Percentiles rank a stretch among this genome's conserved stretches.
Conservation (phyloP, 2,797 vertebrate genomes). For the Pitangus sulphuratus region DNA sequence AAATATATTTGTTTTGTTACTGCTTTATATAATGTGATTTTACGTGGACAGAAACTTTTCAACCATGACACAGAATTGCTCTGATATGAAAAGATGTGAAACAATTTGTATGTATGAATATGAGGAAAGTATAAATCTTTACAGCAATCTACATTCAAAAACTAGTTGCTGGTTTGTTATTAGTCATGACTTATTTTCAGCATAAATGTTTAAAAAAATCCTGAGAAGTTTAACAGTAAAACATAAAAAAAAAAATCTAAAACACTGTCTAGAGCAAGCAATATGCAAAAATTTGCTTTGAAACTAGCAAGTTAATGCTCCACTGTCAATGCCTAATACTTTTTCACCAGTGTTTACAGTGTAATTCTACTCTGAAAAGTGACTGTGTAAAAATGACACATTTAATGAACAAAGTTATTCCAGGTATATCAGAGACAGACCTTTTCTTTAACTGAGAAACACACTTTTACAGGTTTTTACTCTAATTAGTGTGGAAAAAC, state of each 20-base stretch:
- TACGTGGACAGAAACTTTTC: not conserved
- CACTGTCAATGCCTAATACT: not conserved
- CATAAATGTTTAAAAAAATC: not conserved
- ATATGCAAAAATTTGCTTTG: not conserved
- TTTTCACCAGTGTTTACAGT: not conserved
- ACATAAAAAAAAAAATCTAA: not conserved
- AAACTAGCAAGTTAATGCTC: not conserved
- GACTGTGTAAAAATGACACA: conserved; percentile 33
- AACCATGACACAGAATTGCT: not conserved
- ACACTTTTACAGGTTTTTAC: conserved; percentile 32
- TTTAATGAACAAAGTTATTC: conserved; percentile 36
- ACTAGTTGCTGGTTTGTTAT: not conserved
- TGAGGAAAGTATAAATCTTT: not conserved
- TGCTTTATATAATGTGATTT: not conserved
- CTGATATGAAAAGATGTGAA: not conserved
- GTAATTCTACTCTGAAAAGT: not conserved
- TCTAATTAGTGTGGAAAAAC: conserved; percentile 34
- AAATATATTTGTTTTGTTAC: not conserved
- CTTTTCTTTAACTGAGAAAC: conserved; percentile 19
- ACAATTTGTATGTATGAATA: not conserved
- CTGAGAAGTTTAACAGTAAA: not conserved
- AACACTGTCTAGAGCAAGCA: not conserved
- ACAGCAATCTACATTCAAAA: not conserved
- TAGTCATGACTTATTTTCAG: not conserved
- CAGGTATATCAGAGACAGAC: not conserved